phyloP scores from a whole-genome alignment of 2,797 vertebrate species.

The Setipinna tenuifilis region DNA sequence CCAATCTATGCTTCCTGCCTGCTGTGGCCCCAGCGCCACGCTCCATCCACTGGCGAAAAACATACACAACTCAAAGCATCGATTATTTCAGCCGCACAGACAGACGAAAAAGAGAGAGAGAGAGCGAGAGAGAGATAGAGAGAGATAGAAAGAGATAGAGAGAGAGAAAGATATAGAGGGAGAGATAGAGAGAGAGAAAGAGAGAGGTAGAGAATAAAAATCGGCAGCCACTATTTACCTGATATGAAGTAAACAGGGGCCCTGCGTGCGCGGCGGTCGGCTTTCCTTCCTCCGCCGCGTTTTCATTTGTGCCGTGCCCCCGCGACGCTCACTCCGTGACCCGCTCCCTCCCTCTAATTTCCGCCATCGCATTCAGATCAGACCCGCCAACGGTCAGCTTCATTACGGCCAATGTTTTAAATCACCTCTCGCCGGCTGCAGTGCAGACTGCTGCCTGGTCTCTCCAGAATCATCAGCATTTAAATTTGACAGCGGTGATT shows the following conservation, averaged over 20 bases:
- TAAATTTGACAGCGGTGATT: conserved; percentile 81
- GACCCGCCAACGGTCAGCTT: conserved; percentile 78
- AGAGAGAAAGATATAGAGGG: neutral
- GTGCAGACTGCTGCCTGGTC: conserved; percentile 70
- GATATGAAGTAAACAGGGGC: conserved; percentile 73
- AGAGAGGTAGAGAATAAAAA: conserved; percentile 38
- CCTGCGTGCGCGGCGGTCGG: conserved; percentile 52
- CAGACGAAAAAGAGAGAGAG: conserved; percentile 2
- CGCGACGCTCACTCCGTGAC: conserved; percentile 68
- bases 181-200: neutral
- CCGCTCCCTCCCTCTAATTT: conserved; percentile 79
- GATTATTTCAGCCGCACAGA: conserved; percentile 78
- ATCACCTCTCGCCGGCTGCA: conserved; percentile 78
- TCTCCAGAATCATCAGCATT: conserved; percentile 80
- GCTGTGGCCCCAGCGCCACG: conserved; percentile 46
- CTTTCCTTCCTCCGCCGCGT: conserved; percentile 65
- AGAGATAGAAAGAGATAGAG: conserved; percentile 45
- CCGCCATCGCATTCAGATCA: conserved; percentile 81
- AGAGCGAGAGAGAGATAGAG: neutral
- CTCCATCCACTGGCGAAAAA: conserved; percentile 48
- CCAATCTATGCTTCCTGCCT: conserved; percentile 51
- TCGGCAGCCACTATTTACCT: conserved; percentile 72
- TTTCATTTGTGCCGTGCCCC: conserved; percentile 73
- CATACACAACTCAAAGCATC: conserved; percentile 62
- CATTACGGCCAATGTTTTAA: conserved; percentile 84